Base-by-base conservation (phyloP, 2,888 invertebrate species). In the Caenorhabditis macrosperma region DNA sequence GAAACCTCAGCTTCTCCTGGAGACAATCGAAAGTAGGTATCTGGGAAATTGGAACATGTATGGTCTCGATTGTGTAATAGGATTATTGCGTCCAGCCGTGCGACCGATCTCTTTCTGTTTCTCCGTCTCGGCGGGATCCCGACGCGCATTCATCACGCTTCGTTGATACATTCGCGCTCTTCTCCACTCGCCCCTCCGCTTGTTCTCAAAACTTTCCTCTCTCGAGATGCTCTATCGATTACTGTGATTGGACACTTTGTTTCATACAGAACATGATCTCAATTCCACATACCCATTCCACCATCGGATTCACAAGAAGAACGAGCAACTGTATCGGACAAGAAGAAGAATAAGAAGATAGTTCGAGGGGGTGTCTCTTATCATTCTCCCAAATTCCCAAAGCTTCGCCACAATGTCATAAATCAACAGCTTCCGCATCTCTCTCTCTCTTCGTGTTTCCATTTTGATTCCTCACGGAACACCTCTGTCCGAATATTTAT, bases 11-110 rank as follows among this genome's bases (percentile, higher is more conserved):
- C 68, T 41, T 57, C 44, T 57, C 66, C 33, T 69, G 38, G 24
- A 52, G 61, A 61, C 28, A 72, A 60, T 61, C 26, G 71, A 72
- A 72, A 72, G 71, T 71, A 63, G 71, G 71, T 72, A 72, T 72
- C 61, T 55, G 63, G 60, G 63, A 72, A 72, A 60, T 61, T 61
- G 71, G 71, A 63, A 72, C 71, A 63, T 72, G 71, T 72, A 72
- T 72, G 71, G 71, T 63, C n/a, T n/a, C 55, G 71, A 72, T 72
- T 72, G 71, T 72, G 71, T 72, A 72, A 72, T 72, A 72, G 71
- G 71, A 72, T 72, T 72, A 72, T 63, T 72, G 71, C 71, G 71
- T 72, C 71, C 71, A 54, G 33, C 71, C 60, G 60, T 61, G 71
- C 61, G 54, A 54, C 61, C 54, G 55, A 63, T 60, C 59, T 69